Conservation (phyloP, 2,888 invertebrate species). For the Theodoxus fluviatilis region DNA sequence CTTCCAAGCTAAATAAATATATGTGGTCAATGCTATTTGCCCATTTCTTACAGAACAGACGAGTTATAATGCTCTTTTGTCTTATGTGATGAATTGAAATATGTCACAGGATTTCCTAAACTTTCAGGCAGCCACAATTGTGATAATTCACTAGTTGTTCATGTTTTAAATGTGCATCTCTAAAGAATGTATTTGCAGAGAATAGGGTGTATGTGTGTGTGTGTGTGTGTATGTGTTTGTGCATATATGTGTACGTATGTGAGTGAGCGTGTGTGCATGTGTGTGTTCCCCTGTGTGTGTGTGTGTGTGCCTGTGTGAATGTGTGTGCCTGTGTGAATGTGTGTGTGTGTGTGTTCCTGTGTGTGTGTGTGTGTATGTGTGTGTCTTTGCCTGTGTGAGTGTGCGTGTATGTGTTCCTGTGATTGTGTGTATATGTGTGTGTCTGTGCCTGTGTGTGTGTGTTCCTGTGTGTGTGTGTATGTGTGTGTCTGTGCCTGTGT, state of each 20-base stretch:
- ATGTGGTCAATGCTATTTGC: too few relatives aligned
- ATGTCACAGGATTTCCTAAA: too few relatives aligned
- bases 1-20: too few relatives aligned
- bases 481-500: background rate
- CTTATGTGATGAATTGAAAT: too few relatives aligned
- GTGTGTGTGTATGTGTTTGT: constrained; percentile 6
- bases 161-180: background rate
- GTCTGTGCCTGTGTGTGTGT: background rate
- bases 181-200: background rate
- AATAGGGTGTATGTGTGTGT: background rate
- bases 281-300: background rate
- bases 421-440: constrained; percentile 6
- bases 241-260: background rate
- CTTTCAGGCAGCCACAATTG: too few relatives aligned
- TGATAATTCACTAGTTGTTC: too few relatives aligned
- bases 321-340: background rate
- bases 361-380: constrained; percentile 16
- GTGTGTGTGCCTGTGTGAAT: background rate
- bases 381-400: background rate
- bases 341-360: constrained; percentile 6
- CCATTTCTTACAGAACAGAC: too few relatives aligned
- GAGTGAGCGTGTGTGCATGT: background rate
- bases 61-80: too few relatives aligned
- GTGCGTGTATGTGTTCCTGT: background rate
- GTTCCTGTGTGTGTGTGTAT: background rate